Evolutionary conservation across 2,797 vertebrate genomes (phyloP), one percentile per base, ranked within the genome.

Genomic region (Masticophis lateralis): DNA sequence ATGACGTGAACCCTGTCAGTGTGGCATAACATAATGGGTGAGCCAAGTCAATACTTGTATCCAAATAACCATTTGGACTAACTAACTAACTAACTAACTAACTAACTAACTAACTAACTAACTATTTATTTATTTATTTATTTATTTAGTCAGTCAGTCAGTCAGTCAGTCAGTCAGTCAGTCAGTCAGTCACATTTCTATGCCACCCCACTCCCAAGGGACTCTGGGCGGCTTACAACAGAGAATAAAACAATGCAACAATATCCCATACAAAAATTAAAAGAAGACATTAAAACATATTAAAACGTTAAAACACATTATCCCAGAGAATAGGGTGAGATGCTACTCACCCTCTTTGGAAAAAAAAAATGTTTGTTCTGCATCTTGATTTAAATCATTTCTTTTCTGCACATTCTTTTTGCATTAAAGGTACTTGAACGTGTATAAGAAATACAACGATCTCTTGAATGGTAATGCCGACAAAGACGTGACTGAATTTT

Each of bases 341-440:
- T 22, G 86, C 55, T 55, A 7, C 47, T 16, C n/a, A n/a, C n/a
- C 0, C 16, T 59, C 10, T 61, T 91, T 61, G 11, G 8, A 28
- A 25, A 51, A 43, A 25, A 47, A 2, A n/a, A n/a, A 5, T 1
- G 28, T 63, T 94, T 90, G 9, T 87, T 95, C 37, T 74, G 90
- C 91, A 90, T 56, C 4, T 92, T 92, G 2, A 2, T 37, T 0
- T 66, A 66, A 91, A 14, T 51, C 89, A 92, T 43, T 90, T 90
- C 79, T 0, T 0, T 61, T 83, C 25, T 32, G 90, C 95, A 3
- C 94, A 43, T 27, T 93, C 74, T 96, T 96, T 79, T 51, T 94
- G 79, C 94, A 92, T 92, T 97, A 93, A 96, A 99, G 99, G 96
- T 99, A 99, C 96, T 97, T 99, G 96, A 98, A 98, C 0, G 96